Evolutionary conservation across 2,888 invertebrate genomes (phyloP).

Genomic region (Pristionchus japonicus): DNA sequence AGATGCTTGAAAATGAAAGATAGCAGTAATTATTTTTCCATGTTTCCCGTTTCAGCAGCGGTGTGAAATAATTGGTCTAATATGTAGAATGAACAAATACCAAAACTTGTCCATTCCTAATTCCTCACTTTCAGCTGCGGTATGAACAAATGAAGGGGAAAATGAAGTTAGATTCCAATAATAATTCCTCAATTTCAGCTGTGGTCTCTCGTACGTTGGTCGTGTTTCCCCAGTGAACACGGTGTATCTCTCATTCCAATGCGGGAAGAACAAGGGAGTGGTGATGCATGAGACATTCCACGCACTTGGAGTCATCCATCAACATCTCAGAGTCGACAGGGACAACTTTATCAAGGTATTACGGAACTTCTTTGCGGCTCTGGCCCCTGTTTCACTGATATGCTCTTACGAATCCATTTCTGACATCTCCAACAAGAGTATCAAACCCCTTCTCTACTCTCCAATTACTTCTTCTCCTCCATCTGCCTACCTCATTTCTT

Average conservation of each 20-base stretch:
- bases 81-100: too few species aligned
- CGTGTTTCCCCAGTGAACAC: slow-evolving; percentile 59
- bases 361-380: not conserved
- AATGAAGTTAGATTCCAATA: too few species aligned
- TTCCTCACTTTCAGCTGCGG: too few species aligned
- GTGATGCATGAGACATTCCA: slow-evolving; percentile 71
- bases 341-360: slow-evolving; percentile 59
- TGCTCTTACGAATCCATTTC: too few species aligned
- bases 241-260: slow-evolving; percentile 60
- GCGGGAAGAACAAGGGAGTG: slow-evolving; percentile 64
- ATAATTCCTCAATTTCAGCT: too few species aligned
- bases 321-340: slow-evolving; percentile 66
- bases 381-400: not conserved
- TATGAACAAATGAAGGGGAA: too few species aligned
- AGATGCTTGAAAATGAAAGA: too few species aligned
- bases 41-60: too few species aligned
- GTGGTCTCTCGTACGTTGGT: slow-evolving; percentile 64
- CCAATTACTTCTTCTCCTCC: not conserved
- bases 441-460: not conserved
- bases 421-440: too few species aligned
- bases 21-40: too few species aligned
- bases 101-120: too few species aligned
- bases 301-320: slow-evolving; percentile 67
- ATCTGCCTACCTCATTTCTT: not conserved
- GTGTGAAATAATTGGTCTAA: too few species aligned